Evolutionary conservation across 1,140 invertebrate species (phyloP), one percentile per base, ranked within the genome.

Genomic region (Cephus cinctus): DNA sequence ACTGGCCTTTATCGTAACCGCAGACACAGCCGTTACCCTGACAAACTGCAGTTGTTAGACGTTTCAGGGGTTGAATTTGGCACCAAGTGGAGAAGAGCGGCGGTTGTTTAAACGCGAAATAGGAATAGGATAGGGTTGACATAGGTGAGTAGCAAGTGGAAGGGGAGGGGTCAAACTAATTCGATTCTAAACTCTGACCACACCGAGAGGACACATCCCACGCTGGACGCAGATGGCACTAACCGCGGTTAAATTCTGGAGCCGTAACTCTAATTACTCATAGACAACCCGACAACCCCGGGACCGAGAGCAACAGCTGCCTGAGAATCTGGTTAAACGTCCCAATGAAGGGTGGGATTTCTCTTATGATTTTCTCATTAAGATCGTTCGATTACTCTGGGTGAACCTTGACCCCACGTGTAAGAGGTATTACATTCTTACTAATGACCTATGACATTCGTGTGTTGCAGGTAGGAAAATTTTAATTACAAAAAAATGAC

Each of bases 171-270:
- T 69, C 65, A 74, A 76, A 77, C 74, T 77, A 77, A 77, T 77
- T 77, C 73, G 73, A 74, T 76, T 76, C 72, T 76, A 76, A 76
- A 76, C 71, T 76, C 73, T 73, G 74, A 73, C 73, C 74, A 61
- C 65, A 67, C 56, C 52, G 53, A 30, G 41, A 48, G 47, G 51
- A 56, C 63, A 55, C n/a, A n/a, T n/a, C 54, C 56, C 64, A 43
- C 59, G 52, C 57, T 63, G 65, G 73, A 75, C 74, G 68, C 74
- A 76, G 74, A 76, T 76, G 74, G 73, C 65, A 71, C 71, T 73
- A 74, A 74, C 65, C 71, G 69, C 69, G 68, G 71, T 75, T 75
- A 68, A 75, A 76, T 75, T 76, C 73, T 75, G 69, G 69, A 72
- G 64, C 70, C 70, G 70, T 75, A 76, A 71, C 71, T 75, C 74